Evolutionary conservation across 2,113 vertebrate genomes (phyloP).

Genomic region (Ibidorhyncha struthersii): DNA sequence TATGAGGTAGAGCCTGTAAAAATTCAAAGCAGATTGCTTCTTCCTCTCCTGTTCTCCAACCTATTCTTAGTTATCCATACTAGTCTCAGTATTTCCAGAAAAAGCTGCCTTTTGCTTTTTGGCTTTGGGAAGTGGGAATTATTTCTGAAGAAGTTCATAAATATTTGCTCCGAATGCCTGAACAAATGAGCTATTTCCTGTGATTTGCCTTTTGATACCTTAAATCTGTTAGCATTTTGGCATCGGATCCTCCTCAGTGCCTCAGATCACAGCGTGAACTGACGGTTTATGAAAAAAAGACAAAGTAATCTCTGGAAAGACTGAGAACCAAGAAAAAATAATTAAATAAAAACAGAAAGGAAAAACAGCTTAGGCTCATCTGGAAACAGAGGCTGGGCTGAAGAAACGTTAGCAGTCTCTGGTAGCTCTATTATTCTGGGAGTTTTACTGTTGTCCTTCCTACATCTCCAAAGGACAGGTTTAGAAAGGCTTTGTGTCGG

Average conservation of each 20-base stretch:
- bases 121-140: constrained; percentile 30
- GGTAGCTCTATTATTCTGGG: background rate
- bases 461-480: background rate
- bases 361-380: background rate
- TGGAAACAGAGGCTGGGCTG: background rate
- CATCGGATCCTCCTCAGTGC: background rate
- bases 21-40: constrained; percentile 10
- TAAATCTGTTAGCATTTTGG: constrained; percentile 58
- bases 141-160: constrained; percentile 58
- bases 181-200: constrained; percentile 60
- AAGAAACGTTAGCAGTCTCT: background rate
- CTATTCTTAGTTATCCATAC: constrained; percentile 16
- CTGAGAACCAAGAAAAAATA: background rate
- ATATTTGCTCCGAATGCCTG: constrained; percentile 53
- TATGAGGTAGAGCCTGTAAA: background rate
- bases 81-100: background rate
- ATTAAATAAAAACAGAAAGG: background rate
- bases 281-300: constrained; percentile 1
- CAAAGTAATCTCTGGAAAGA: constrained; percentile 21
- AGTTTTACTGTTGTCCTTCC: background rate
- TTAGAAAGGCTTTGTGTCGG: background rate
- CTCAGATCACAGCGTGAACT: constrained; percentile 11
- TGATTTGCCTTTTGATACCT: constrained; percentile 44
- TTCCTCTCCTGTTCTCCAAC: background rate
- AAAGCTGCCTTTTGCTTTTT: constrained; percentile 35